These are phyloP conservation scores for Orientallactaga sibirica DNA, from an alignment of 2,797 vertebrate species.

Conservation along the genomic window DNA sequence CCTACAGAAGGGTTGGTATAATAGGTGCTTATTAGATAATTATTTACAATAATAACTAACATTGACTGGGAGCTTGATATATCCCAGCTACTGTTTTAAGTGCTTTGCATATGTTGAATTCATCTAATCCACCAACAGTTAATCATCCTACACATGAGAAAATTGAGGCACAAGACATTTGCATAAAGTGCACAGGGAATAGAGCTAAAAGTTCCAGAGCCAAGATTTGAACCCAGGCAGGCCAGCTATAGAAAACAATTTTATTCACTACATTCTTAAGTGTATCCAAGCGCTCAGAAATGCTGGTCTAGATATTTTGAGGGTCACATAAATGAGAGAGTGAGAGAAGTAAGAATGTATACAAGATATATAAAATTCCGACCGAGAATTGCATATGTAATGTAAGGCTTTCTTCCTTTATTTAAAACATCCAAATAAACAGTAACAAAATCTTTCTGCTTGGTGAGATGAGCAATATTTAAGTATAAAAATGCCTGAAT, in stretches of 20 bases:
- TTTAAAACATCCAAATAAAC: conserved; percentile 69
- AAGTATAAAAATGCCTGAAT: conserved; percentile 74
- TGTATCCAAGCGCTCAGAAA: conserved; percentile 51
- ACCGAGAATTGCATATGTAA: conserved; percentile 59
- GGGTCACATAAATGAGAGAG: conserved; percentile 56
- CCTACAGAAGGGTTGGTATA: neutral
- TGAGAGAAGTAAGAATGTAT: conserved; percentile 53
- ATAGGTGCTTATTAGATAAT: neutral
- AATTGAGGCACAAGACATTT: neutral
- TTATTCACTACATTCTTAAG: conserved; percentile 37
- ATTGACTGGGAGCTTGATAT: neutral
- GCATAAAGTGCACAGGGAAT: neutral
- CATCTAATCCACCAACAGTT: neutral
- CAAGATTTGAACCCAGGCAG: conserved; percentile 26
- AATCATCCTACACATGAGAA: conserved; percentile 28
- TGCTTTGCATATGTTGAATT: neutral
- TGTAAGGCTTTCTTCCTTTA: conserved; percentile 33
- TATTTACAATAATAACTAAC: conserved; percentile 13
- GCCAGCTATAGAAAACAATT: neutral
- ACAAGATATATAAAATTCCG: conserved; percentile 47
- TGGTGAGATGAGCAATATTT: conserved; percentile 64
- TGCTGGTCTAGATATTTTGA: conserved; percentile 61
- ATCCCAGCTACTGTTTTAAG: neutral
- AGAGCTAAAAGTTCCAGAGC: neutral
- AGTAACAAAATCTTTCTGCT: conserved; percentile 76